Conservation (phyloP, 2,113 vertebrate genomes). For the Balaenoptera acutorostrata region DNA sequence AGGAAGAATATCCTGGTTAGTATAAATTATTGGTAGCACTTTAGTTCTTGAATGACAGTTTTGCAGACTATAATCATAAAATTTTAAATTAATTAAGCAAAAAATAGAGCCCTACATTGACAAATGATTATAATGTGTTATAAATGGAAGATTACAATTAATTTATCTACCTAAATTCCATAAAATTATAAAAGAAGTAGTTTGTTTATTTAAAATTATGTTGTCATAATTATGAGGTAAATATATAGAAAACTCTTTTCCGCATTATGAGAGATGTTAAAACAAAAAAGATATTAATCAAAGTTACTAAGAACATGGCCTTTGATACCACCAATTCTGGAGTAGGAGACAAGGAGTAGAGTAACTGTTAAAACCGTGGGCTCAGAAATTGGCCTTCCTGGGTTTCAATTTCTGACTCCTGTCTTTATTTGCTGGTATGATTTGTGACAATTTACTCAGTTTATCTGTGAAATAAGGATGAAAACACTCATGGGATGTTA, state of each 20-base stretch:
- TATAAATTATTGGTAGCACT: not conserved
- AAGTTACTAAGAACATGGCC: not conserved
- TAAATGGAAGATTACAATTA: not conserved
- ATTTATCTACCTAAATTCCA: not conserved
- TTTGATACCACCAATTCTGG: not conserved
- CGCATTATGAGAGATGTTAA: not conserved
- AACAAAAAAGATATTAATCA: not conserved
- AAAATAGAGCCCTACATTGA: not conserved
- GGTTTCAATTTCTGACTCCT: not conserved
- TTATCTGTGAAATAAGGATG: not conserved
- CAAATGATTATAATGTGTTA: not conserved
- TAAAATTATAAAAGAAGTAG: not conserved
- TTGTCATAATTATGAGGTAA: not conserved
- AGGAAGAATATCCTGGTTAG: not conserved
- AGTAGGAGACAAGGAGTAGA: not conserved
- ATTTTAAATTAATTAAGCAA: not conserved
- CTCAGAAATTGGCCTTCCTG: not conserved
- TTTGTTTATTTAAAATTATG: not conserved
- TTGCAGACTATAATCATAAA: not conserved
- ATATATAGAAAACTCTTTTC: not conserved
- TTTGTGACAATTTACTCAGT: not conserved
- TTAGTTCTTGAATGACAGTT: not conserved
- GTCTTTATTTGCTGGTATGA: not conserved
- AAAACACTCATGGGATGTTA: not conserved
- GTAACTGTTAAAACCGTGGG: not conserved